Evolutionary conservation across 2,113 vertebrate species (phyloP).

Genomic region (Balaenoptera acutorostrata): DNA sequence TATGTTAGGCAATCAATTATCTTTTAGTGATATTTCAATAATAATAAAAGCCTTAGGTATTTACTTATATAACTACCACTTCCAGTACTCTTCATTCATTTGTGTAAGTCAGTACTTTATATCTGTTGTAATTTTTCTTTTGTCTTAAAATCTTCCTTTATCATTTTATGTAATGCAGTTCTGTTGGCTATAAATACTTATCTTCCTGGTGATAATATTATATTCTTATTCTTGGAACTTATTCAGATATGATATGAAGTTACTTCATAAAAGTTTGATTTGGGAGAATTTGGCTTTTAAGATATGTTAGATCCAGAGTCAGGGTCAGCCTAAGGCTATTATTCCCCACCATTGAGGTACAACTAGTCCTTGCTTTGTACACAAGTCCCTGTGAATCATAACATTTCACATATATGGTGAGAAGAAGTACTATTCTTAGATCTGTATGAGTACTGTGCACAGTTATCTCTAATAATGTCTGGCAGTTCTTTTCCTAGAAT

Average conservation of each 20-base stretch:
- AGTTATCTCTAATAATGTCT: background rate
- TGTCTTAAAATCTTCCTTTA: background rate
- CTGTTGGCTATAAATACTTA: background rate
- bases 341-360: fast-evolving
- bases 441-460: background rate
- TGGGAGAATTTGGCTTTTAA: background rate
- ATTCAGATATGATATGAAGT: background rate
- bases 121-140: background rate
- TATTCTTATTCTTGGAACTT: background rate
- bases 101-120: background rate
- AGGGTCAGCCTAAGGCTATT: background rate
- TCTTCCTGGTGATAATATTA: background rate
- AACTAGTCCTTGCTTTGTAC: background rate
- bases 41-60: background rate
- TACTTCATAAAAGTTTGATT: background rate
- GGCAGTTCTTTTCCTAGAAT: background rate
- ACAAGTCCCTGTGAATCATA: background rate
- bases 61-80: background rate
- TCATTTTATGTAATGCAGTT: background rate
- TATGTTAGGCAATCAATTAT: background rate
- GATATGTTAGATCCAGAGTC: background rate
- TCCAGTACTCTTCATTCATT: background rate
- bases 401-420: background rate
- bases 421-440: background rate
- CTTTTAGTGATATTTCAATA: background rate